These are phyloP conservation scores for Barbus barbus DNA, from an alignment of 2,113 vertebrate genomes.

Conservation along the genomic window DNA sequence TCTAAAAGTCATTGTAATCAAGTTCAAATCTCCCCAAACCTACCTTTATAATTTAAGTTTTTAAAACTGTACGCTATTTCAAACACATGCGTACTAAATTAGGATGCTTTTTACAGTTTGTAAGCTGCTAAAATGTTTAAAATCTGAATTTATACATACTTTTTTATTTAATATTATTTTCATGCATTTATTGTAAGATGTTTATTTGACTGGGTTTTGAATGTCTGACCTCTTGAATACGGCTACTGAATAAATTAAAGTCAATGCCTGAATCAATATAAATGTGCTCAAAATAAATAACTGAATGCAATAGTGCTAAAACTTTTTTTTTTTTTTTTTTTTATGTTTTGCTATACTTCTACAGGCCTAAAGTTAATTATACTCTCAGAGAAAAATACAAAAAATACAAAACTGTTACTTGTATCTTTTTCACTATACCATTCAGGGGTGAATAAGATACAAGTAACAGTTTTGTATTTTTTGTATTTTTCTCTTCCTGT, in stretches of 20 bases:
- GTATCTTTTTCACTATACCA: too few species aligned
- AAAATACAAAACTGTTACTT: too few species aligned
- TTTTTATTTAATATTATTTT: background rate
- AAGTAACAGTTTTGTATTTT: too few species aligned
- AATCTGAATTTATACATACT: constrained; percentile 28
- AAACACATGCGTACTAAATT: background rate
- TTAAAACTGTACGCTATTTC: background rate
- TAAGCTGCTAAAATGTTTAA: constrained; percentile 8
- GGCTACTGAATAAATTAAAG: background rate
- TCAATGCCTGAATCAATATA: background rate
- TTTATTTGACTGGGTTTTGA: background rate
- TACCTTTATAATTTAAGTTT: background rate
- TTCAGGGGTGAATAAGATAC: too few species aligned
- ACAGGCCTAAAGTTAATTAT: background rate
- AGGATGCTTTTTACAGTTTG: background rate
- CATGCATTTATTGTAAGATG: background rate
- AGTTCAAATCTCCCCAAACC: background rate
- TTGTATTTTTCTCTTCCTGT: too few species aligned
- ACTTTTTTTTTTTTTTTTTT: background rate
- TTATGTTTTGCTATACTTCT: background rate
- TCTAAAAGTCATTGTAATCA: too few species aligned
- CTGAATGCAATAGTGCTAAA: too few species aligned
- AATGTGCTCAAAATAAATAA: background rate
- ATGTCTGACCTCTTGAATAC: background rate
- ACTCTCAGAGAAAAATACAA: background rate